Evolutionary conservation across 2,888 invertebrate genomes (phyloP).

Genomic region (Tenthredo distinguenda): DNA sequence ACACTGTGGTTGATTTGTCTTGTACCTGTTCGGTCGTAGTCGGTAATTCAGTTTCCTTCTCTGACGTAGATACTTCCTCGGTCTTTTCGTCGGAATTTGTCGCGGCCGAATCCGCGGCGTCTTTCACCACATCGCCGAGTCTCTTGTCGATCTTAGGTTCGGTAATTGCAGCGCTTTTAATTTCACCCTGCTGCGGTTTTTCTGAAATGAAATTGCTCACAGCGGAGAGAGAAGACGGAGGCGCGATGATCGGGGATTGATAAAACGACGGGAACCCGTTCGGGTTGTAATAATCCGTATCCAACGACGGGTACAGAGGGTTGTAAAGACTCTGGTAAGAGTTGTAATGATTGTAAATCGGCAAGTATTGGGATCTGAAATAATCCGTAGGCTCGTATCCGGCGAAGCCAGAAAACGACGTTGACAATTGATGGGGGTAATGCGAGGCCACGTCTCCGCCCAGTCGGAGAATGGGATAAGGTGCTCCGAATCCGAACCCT

Average conservation of each 20-base stretch:
- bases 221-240: background rate
- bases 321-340: slow-evolving; percentile 3
- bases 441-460: background rate
- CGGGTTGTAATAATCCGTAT: background rate
- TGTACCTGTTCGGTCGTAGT: background rate
- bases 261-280: background rate
- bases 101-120: too few relatives aligned
- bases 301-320: background rate
- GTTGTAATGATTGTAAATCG: background rate
- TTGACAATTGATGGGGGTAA: slow-evolving; percentile 1
- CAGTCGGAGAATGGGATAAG: slow-evolving; percentile 28
- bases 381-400: slow-evolving; percentile 10
- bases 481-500: slow-evolving; percentile 4
- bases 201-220: background rate
- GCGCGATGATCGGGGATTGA: background rate
- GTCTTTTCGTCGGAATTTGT: background rate
- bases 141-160: background rate
- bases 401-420: slow-evolving; percentile 12
- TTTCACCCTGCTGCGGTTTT: background rate
- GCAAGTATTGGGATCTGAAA: slow-evolving; percentile 12
- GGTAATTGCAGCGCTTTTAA: background rate
- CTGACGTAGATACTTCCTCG: background rate
- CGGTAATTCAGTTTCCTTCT: slow-evolving; percentile 14
- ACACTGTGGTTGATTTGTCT: slow-evolving; percentile 12
- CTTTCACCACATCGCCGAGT: background rate